phyloP scores from a whole-genome alignment of 2,888 invertebrate genomes.

The Deladenus siricidicola region DNA sequence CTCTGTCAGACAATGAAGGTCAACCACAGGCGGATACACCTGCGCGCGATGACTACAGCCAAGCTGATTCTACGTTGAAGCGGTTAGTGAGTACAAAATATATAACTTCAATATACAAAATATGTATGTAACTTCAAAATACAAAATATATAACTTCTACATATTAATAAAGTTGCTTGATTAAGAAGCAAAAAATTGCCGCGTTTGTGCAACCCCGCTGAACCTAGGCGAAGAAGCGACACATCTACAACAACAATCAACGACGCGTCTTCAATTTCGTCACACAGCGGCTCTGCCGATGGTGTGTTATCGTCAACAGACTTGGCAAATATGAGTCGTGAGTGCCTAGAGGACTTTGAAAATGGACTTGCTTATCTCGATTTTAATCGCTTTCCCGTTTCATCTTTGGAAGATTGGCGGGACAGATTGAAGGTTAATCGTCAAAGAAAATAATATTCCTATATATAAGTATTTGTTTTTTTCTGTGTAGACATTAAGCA shows the following conservation, averaged over 20 bases:
- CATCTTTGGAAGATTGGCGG: conserved; percentile 27
- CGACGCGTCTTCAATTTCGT: not conserved
- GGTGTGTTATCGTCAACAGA: not conserved
- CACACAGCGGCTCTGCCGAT: not conserved
- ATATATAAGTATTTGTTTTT: not conserved
- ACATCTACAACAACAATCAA: not conserved
- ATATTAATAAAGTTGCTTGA: too few relatives aligned
- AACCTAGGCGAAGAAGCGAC: not conserved
- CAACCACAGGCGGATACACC: too few relatives aligned
- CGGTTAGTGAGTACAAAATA: too few relatives aligned
- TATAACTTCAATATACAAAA: too few relatives aligned
- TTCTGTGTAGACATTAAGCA: conserved; percentile 12
- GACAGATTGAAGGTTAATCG: conserved; percentile 25
- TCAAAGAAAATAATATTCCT: not conserved
- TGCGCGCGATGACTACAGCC: too few relatives aligned
- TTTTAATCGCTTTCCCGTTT: conserved; percentile 32
- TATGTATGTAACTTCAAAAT: too few relatives aligned
- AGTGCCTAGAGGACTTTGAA: conserved; percentile 10
- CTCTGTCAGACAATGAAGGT: too few relatives aligned
- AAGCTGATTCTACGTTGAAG: too few relatives aligned
- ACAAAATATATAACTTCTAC: too few relatives aligned
- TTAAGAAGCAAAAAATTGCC: too few relatives aligned
- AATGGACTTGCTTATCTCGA: conserved; percentile 29
- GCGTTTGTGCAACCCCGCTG: not conserved
- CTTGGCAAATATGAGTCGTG: not conserved